These are phyloP conservation scores for Neodontobutis hainanensis DNA, from an alignment of 2,113 vertebrate genomes.

Conservation along the genomic window DNA sequence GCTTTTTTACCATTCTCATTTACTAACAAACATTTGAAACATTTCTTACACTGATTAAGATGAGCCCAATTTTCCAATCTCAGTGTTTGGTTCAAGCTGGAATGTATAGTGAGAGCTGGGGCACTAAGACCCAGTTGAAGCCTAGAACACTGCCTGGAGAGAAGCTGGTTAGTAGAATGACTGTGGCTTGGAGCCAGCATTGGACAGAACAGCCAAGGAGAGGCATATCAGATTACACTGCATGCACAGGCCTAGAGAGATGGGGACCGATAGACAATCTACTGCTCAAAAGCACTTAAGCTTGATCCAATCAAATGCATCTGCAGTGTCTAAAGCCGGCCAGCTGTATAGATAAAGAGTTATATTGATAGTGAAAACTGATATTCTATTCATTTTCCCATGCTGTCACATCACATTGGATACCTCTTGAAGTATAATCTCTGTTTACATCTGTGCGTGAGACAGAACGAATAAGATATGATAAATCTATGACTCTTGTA, in stretches of 20 bases:
- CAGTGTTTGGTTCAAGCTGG: slow-evolving; percentile 1
- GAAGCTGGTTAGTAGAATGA: slow-evolving; percentile 65
- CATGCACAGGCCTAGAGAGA: slow-evolving; percentile 78
- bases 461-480: slow-evolving; percentile 21
- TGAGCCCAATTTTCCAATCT: background rate
- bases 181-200: slow-evolving; percentile 69
- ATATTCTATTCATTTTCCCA: slow-evolving; percentile 18
- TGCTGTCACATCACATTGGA: slow-evolving; percentile 24
- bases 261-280: slow-evolving; percentile 63
- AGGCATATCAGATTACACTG: slow-evolving; percentile 80
- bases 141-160: slow-evolving; percentile 30
- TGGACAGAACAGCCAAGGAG: slow-evolving; percentile 75
- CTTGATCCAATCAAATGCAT: slow-evolving; percentile 35
- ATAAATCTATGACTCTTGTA: no score
- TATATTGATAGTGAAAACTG: background rate
- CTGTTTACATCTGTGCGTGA: slow-evolving; percentile 14
- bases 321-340: slow-evolving; percentile 29
- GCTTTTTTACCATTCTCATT: no score
- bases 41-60: no score
- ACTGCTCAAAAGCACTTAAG: slow-evolving; percentile 46
- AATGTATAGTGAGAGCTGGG: background rate
- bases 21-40: no score
- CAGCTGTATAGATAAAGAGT: slow-evolving; percentile 22
- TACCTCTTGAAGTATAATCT: slow-evolving; percentile 24
- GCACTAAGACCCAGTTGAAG: slow-evolving; percentile 71